These are phyloP conservation scores for Microcebus griseorufus DNA, from an alignment of 2,113 vertebrate species.

Conservation along the genomic window DNA sequence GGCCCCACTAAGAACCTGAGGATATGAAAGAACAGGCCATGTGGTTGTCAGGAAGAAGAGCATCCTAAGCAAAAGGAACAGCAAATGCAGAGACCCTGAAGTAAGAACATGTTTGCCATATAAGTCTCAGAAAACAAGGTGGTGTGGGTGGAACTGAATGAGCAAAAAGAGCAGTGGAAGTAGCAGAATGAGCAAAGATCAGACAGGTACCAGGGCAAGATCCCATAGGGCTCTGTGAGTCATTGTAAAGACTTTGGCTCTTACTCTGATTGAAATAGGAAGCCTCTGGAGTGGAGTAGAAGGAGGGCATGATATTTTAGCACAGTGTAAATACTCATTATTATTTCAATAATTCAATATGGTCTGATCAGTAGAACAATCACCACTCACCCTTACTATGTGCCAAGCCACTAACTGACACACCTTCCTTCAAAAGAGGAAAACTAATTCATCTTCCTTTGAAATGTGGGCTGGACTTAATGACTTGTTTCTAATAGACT, in stretches of 20 bases:
- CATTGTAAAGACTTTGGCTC: neutral
- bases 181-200: neutral
- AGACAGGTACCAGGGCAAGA: neutral
- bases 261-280: neutral
- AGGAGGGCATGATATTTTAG: neutral
- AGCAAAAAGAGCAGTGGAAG: neutral
- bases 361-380: neutral
- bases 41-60: neutral
- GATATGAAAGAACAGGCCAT: neutral
- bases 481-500: neutral
- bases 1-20: neutral
- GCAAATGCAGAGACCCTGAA: neutral
- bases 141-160: neutral
- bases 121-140: neutral
- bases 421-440: neutral
- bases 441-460: neutral
- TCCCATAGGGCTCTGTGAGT: neutral
- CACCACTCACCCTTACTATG: neutral
- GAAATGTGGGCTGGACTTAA: neutral
- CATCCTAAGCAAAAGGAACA: neutral
- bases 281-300: neutral
- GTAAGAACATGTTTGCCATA: neutral
- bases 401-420: neutral
- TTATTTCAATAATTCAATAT: neutral
- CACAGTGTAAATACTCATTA: neutral